These are phyloP conservation scores for Erebia epiphron DNA, from an alignment of 2,888 invertebrate genomes.

Conservation along the genomic window DNA sequence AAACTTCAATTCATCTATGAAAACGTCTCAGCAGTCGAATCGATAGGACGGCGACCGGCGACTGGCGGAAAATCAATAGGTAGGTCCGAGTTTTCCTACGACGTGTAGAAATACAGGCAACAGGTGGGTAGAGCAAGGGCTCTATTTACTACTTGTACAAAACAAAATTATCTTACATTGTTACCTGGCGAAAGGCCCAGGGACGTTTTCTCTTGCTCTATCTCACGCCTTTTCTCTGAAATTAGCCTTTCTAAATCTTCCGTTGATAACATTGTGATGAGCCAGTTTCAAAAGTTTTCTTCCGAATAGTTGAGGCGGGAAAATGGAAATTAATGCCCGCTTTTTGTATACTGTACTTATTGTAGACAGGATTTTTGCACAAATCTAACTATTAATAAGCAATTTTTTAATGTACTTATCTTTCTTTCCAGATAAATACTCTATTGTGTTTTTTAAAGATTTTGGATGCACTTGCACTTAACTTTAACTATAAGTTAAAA, in stretches of 20 bases:
- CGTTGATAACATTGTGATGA: constrained; percentile 67
- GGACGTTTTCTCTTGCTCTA: constrained; percentile 68
- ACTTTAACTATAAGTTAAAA: too few species aligned
- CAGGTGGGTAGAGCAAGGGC: constrained; percentile 31
- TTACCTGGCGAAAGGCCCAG: constrained; percentile 51
- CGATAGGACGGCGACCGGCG: constrained; percentile 29
- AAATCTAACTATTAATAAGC: not conserved
- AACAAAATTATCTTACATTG: constrained; percentile 30
- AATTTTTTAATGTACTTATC: too few species aligned
- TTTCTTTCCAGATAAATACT: too few species aligned
- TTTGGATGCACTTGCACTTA: too few species aligned
- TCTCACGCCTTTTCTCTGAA: constrained; percentile 71
- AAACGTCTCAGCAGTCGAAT: constrained; percentile 27
- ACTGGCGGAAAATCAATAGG: constrained; percentile 35
- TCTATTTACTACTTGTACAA: not conserved
- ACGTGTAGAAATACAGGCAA: constrained; percentile 31
- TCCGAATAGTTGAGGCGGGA: constrained; percentile 49
- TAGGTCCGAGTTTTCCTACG: constrained; percentile 20
- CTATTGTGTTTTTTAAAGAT: too few species aligned
- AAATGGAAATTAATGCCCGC: constrained; percentile 48
- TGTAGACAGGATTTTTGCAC: not conserved
- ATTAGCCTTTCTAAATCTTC: constrained; percentile 72
- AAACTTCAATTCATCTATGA: constrained; percentile 2
- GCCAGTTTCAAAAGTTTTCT: constrained; percentile 47
- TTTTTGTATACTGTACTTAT: not conserved